These are phyloP conservation scores for Eulimnadia texana DNA, from an alignment of 1,140 invertebrate genomes.

Conservation along the genomic window DNA sequence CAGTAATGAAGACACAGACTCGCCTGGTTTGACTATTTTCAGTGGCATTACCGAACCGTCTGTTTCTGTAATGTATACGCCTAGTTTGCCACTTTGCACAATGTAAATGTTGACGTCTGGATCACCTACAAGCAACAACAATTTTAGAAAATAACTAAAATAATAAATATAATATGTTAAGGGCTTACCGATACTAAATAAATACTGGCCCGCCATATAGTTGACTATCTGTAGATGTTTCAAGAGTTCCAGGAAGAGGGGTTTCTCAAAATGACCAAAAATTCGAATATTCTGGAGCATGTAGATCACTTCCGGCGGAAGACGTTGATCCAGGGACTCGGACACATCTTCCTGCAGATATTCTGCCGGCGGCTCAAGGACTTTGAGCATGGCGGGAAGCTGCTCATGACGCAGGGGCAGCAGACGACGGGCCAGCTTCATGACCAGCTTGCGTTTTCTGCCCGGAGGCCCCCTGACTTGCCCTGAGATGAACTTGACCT, in stretches of 20 bases:
- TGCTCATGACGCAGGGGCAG: slow-evolving; percentile 64
- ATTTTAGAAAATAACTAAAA: neutral
- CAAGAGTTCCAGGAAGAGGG: slow-evolving; percentile 86
- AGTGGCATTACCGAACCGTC: slow-evolving; percentile 64
- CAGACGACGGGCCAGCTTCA: slow-evolving; percentile 69
- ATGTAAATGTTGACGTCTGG: slow-evolving; percentile 94
- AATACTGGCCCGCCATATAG: slow-evolving; percentile 60
- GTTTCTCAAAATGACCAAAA: slow-evolving; percentile 95
- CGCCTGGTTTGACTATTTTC: slow-evolving; percentile 82
- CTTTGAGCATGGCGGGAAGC: slow-evolving; percentile 59
- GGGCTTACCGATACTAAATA: slow-evolving; percentile 71
- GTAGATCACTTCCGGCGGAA: slow-evolving; percentile 85
- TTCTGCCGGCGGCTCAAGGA: slow-evolving; percentile 81
- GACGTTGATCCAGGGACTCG: slow-evolving; percentile 52
- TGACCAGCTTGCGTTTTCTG: slow-evolving; percentile 70
- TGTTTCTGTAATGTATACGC: slow-evolving; percentile 77
- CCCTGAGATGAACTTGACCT: slow-evolving; percentile 61
- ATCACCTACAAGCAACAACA: slow-evolving; percentile 43
- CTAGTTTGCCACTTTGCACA: slow-evolving; percentile 79
- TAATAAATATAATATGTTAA: neutral
- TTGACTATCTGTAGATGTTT: slow-evolving; percentile 82
- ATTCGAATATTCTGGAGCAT: slow-evolving; percentile 77
- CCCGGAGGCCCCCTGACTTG: slow-evolving; percentile 56
- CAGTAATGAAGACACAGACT: slow-evolving; percentile 87
- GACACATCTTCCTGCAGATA: slow-evolving; percentile 81